Percentiles rank a stretch among this genome's conserved stretches.
phyloP scores from a whole-genome alignment of 2,888 invertebrate species.

The Noctua pronuba region DNA sequence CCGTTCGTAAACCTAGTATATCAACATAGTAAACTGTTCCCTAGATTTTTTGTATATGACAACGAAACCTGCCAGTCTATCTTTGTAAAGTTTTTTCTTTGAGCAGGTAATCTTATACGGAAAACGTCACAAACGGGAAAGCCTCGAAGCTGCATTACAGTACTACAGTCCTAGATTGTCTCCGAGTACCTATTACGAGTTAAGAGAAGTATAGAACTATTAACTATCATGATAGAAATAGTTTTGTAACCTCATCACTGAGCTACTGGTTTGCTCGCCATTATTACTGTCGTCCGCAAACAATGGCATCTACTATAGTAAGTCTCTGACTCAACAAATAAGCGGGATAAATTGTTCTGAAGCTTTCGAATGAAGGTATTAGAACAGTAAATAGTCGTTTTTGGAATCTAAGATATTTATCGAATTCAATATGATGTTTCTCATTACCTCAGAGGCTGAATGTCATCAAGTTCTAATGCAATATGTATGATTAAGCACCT shows the following conservation, averaged over 20 bases:
- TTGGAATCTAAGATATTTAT: background rate
- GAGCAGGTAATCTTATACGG: slow-evolving; percentile 10
- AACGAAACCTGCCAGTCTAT: background rate
- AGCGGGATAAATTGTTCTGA: slow-evolving; percentile 33
- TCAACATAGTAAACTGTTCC: background rate
- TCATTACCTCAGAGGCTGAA: slow-evolving; percentile 19
- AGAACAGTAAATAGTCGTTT: background rate
- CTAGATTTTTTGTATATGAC: background rate
- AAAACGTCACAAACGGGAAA: slow-evolving; percentile 25
- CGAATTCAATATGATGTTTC: slow-evolving; percentile 37
- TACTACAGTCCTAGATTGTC: slow-evolving; percentile 26
- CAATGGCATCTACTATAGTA: background rate
- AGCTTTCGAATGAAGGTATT: slow-evolving; percentile 28
- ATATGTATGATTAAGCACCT: slow-evolving; percentile 45
- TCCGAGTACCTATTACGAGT: slow-evolving; percentile 1
- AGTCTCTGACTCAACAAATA: slow-evolving; percentile 25
- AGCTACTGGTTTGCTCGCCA: background rate
- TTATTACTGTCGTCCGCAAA: slow-evolving; percentile 3
- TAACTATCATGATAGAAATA: slow-evolving; percentile 38
- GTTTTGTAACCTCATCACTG: slow-evolving; percentile 19
- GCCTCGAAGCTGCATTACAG: slow-evolving; percentile 15
- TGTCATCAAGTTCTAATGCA: slow-evolving; percentile 38
- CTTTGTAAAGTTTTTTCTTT: background rate
- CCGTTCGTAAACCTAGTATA: background rate
- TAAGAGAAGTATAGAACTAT: slow-evolving; percentile 12